Evolutionary conservation across 1,140 invertebrate genomes (phyloP), one percentile per base, ranked within the genome.

Genomic region (Zaprionus vittiger): DNA sequence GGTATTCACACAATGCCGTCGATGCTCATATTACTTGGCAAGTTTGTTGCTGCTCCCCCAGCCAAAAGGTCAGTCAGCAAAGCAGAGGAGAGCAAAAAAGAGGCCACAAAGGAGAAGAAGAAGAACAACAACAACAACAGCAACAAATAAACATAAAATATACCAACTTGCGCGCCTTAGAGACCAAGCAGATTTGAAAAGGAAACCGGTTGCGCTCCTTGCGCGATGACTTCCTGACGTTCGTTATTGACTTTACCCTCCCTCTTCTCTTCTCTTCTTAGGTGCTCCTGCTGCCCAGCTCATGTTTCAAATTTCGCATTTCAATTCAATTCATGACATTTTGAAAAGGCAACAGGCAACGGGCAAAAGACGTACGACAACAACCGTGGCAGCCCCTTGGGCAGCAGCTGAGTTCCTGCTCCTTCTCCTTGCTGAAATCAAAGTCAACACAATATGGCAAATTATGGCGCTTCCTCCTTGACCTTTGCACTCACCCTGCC

Each of bases 381-480:
- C 24, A 55, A 55, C 52, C 17, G 37, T 22, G 15, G 62, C 17
- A 26, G 56, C 55, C 56, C 56, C 56, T 61, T 61, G 54, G 17
- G 59, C 60, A 49, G 41, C 37, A 54, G 41, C 26, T 34, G 20
- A 34, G 14, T 17, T 37, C 26, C 26, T 17, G 28, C 17, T 34
- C 22, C 49, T 54, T 0, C 49, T 54, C 20, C 49, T 24, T 72
- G 63, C n/a, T 49, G 65, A 55, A 71, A 74, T 83, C 71, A 73
- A 79, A 66, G 44, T 75, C 68, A 65, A 74, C 71, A 85, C 84
- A 89, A 89, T 90, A 82, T 73, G 73, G 86, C 85, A 85, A 90
- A 90, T 90, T 90, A 91, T 91, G 81, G 67, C 73, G 75, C 77
- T 90, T 90, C 86, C 86, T 82, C 55, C 71, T 69, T 90, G 85